phyloP scores from a whole-genome alignment of 1,140 invertebrate genomes.

The Whitmania pigra region DNA sequence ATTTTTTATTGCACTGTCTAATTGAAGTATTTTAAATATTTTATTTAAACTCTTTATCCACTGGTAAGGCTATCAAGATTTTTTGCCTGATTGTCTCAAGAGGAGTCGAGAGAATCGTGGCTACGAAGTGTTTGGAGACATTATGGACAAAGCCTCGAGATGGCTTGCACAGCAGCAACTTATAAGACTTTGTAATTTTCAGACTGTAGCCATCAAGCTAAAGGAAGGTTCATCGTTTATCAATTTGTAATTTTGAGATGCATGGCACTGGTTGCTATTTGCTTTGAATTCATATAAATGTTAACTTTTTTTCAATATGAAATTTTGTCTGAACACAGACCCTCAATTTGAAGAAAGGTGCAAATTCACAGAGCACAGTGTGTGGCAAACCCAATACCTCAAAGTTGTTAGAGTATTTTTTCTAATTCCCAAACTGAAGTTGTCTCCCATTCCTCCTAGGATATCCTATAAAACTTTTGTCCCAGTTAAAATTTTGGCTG shows the following conservation, averaged over 20 bases:
- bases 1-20: not conserved
- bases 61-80: conserved; percentile 20
- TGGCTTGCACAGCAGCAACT: conserved; percentile 5
- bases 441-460: not conserved
- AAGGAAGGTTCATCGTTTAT: not conserved
- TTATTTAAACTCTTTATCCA: not conserved
- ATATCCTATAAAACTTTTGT: conserved; percentile 1
- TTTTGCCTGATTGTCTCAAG: conserved; percentile 15
- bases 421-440: not conserved
- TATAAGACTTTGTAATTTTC: conserved; percentile 8
- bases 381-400: not conserved
- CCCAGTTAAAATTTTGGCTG: not conserved
- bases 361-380: conserved; percentile 1
- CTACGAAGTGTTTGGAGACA: conserved; percentile 4
- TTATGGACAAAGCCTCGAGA: conserved; percentile 6
- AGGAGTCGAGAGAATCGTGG: conserved; percentile 21
- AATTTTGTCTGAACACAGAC: not conserved
- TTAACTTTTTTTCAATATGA: not conserved
- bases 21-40: not conserved
- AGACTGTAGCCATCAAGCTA: not conserved
- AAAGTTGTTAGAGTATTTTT: not conserved
- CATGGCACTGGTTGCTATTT: not conserved
- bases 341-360: conserved; percentile 12
- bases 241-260: too few species aligned
- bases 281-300: not conserved